phyloP scores from a whole-genome alignment of 1,140 invertebrate species.

The Hycleus cichorii region DNA sequence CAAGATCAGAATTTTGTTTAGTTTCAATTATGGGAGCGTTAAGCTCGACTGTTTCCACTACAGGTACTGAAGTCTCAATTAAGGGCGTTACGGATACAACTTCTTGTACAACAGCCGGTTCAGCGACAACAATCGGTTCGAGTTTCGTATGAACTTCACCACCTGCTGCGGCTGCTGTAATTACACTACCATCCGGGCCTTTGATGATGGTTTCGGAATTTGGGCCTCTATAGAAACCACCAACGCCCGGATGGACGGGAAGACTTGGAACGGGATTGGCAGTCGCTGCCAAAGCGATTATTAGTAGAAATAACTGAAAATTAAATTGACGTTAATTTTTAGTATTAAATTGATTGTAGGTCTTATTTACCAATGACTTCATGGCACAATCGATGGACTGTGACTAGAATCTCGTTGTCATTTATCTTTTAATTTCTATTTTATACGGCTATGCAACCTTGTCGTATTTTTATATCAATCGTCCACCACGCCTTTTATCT shows the following conservation, averaged over 20 bases:
- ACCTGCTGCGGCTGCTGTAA: constrained; percentile 28
- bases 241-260: constrained; percentile 28
- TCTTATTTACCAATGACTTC: constrained; percentile 21
- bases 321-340: neutral
- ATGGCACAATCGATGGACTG: constrained; percentile 24
- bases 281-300: constrained; percentile 11
- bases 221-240: constrained; percentile 33
- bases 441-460: constrained; percentile 35
- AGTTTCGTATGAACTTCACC: constrained; percentile 22
- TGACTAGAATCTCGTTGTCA: constrained; percentile 25
- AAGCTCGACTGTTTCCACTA: constrained; percentile 27
- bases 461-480: constrained; percentile 23
- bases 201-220: constrained; percentile 34
- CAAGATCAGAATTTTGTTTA: constrained; percentile 27
- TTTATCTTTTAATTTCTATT: constrained; percentile 31
- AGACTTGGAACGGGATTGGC: neutral
- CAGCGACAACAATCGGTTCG: constrained; percentile 26
- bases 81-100: neutral
- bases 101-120: constrained; percentile 6
- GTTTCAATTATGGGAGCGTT: constrained; percentile 26
- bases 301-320: constrained; percentile 19
- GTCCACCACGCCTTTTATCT: constrained; percentile 21
- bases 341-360: neutral
- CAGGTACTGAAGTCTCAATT: constrained; percentile 17
- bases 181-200: constrained; percentile 35